Evolutionary conservation across 2,888 invertebrate species (phyloP).

Genomic region (Pheosia tremula): DNA sequence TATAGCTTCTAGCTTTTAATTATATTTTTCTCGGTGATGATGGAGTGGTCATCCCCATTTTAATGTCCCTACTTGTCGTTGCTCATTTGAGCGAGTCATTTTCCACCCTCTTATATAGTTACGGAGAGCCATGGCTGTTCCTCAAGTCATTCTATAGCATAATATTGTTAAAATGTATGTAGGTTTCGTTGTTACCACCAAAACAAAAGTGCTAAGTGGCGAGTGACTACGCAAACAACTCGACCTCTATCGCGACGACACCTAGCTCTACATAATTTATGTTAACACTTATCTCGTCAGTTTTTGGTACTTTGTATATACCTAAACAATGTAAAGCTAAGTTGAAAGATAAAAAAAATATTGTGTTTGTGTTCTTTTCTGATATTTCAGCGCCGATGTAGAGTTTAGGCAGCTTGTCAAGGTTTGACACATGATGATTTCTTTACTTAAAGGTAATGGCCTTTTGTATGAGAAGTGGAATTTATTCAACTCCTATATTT

Average conservation of each 20-base stretch:
- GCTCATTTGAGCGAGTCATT: too few species aligned
- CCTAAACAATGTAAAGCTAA: conserved; percentile 11
- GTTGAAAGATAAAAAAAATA: conserved; percentile 5
- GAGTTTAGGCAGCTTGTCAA: background rate
- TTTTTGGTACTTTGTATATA: conserved; percentile 14
- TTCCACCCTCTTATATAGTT: too few species aligned
- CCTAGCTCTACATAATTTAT: conserved; percentile 17
- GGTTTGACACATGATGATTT: background rate
- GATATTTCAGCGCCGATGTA: background rate
- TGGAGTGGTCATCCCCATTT: too few species aligned
- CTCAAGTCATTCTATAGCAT: too few species aligned
- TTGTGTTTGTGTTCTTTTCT: background rate
- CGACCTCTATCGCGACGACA: background rate
- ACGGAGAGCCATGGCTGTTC: too few species aligned
- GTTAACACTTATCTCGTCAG: conserved; percentile 21
- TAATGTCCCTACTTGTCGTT: too few species aligned
- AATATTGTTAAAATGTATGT: background rate
- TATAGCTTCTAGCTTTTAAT: too few species aligned
- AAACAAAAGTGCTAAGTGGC: conserved; percentile 10
- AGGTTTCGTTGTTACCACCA: background rate
- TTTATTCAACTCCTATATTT: background rate
- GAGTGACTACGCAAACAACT: conserved; percentile 13
- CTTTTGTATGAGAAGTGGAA: background rate
- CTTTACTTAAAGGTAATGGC: background rate
- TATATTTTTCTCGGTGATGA: too few species aligned